Evolutionary conservation across 2,888 invertebrate genomes (phyloP), one percentile per base, ranked within the genome.

Genomic region (Galerucella calmariensis): DNA sequence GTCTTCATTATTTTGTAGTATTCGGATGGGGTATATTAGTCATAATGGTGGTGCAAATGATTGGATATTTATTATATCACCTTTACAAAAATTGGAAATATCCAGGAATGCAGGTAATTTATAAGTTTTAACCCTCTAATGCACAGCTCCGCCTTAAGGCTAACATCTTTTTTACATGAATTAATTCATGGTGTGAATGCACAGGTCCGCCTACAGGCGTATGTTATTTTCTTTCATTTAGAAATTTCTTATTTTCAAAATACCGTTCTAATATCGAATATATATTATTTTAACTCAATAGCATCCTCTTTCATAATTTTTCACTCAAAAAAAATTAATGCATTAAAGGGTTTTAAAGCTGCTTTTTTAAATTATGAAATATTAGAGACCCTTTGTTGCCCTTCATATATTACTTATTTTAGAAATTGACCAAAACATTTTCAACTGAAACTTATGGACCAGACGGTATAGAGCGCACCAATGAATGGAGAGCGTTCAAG

Each of bases 401-500:
- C 41, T 62, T 35, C 41, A 12, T n/a, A n/a, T 12, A 24, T 16
- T 16, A 12, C 14, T 27, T 35, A 65, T 79, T 77, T 67, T 86
- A 90, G 91, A 89, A 88, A 73, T 81, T 90, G 58, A 87, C 82
- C 76, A 83, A 83, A 4, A 82, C 90, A 0, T 88, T 91, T 82
- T 84, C 88, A 58, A 88, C 90, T 72, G 82, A 86, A 14, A 86
- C 90, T 6, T 94, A 94, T 93, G 93, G 93, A 0, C 94, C 94
- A 0, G 86, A 87, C 10, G 90, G 91, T 75, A 85, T 87, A 0
- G 86, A 88, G 44, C 87, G 85, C 0, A 88, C 87, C 48, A 89
- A 89, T 44, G 89, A 90, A 77, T 94, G 93, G 93, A 83, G 84
- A 1, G 87, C 89, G n/a, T 92, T 90, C 82, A 90, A 90, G 73